A percentile compares a stretch with the other conserved stretches of the same genome.
Conservation (phyloP, 1,140 invertebrate species). For the Cyrtorhinus lividipennis region DNA sequence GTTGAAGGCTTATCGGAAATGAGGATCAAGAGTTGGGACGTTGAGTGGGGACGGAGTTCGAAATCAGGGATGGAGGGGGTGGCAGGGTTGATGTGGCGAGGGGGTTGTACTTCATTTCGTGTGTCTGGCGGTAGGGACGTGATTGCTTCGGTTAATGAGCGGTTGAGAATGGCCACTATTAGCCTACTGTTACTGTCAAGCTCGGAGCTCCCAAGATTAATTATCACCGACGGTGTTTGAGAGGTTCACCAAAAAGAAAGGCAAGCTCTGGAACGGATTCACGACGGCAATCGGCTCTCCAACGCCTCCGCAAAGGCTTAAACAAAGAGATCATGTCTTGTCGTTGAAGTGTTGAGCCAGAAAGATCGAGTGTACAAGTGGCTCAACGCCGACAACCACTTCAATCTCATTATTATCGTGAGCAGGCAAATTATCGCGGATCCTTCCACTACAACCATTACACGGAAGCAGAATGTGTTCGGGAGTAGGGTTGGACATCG, state of each 20-base stretch:
- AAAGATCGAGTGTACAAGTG: no score
- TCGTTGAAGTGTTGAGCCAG: no score
- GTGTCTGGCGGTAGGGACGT: not conserved
- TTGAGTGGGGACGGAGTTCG: not conserved
- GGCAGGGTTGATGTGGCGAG: no score
- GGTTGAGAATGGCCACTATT: slow-evolving; percentile 7
- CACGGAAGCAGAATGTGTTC: no score
- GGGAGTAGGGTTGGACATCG: no score
- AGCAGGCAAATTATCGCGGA: no score
- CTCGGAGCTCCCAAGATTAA: slow-evolving; percentile 3
- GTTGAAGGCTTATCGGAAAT: not conserved
- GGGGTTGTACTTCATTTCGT: not conserved
- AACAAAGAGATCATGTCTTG: not conserved
- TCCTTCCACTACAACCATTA: no score
- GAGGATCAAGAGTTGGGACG: not conserved
- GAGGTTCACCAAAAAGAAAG: no score
- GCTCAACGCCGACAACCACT: no score
- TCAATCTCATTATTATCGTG: no score
- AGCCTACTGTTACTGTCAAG: not conserved
- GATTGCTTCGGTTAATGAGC: not conserved
- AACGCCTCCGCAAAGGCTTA: not conserved
- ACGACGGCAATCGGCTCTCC: no score
- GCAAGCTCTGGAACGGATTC: not conserved
- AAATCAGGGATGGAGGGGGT: not conserved
- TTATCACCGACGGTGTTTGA: not conserved